Evolutionary conservation across 2,797 vertebrate genomes (phyloP).

Genomic region (Sylvia borin): DNA sequence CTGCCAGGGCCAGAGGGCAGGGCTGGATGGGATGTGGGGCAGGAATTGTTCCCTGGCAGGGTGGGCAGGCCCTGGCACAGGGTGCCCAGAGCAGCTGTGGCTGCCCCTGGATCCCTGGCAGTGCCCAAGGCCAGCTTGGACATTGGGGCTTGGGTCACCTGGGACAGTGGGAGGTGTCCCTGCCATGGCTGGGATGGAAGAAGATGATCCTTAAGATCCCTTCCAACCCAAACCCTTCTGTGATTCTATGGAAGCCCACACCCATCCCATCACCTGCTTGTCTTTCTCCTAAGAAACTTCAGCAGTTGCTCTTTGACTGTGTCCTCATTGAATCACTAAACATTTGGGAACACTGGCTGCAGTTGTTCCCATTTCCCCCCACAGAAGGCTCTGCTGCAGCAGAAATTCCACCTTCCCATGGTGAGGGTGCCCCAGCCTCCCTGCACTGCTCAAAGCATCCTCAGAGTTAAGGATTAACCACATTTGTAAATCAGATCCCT

Average conservation of each 20-base stretch:
- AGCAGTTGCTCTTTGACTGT: background rate
- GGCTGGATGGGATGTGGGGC: fast-evolving
- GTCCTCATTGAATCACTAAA: background rate
- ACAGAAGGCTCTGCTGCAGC: background rate
- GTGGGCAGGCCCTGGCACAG: background rate
- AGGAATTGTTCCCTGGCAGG: background rate
- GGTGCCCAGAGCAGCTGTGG: background rate
- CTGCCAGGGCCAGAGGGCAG: background rate
- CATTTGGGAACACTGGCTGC: background rate
- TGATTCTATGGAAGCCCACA: background rate
- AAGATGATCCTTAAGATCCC: fast-evolving
- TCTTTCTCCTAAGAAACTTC: background rate
- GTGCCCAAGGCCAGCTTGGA: background rate
- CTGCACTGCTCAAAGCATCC: background rate
- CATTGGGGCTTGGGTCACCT: background rate
- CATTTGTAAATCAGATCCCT: conserved; percentile 63
- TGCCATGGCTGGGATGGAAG: fast-evolving
- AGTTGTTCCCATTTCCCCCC: background rate
- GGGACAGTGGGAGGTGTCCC: background rate
- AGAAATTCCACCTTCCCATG: conserved; percentile 3
- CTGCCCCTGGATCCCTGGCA: background rate
- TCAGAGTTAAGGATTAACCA: conserved; percentile 32
- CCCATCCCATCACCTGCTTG: background rate
- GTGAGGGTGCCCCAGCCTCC: background rate
- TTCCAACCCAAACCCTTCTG: background rate